Evolutionary conservation across 2,797 vertebrate species (phyloP), one percentile per base, ranked within the genome.

Genomic region (Galagoides demidoff): DNA sequence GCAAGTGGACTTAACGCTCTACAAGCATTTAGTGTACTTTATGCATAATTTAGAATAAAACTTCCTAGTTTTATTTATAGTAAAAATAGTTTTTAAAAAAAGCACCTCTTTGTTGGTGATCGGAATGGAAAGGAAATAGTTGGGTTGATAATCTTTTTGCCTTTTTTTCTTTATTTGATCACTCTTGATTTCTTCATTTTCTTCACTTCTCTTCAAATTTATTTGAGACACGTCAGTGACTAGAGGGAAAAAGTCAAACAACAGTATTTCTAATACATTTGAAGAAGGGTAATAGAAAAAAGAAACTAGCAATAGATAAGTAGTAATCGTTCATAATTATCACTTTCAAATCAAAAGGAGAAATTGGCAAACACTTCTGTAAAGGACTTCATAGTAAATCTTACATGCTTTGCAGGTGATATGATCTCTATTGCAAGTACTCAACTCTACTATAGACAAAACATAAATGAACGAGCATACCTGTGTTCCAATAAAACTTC

Each of bases 41-140:
- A 89, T 88, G 83, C n/a, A 70, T 34, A 77, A 37, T 63, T 92
- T 64, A 95, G 14, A 95, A 71, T 81, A 97, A 91, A 96, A 57
- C 39, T 39, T 78, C 19, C 45, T 23, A 68, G n/a, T 52, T 14
- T 52, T 52, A 52, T 52, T 16, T 52, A 52, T 52, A 52, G 16
- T 25, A 90, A 96, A 52, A 96, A 81, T 11, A 81, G 11, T 63
- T 82, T 11, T 91, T 31, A 49, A 73, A 93, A 90, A 19, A 85
- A 43, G 90, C 52, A 99, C 99, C 99, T 99, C 97, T 97, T 98
- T 97, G 97, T 99, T 99, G 82, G 99, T 99, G 98, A 99, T 99
- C 22, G 99, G 99, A 97, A 99, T 98, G 8, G 99, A 99, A 19
- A 99, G 94, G 96, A 99, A 99, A 97, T 99, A 99, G 98, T 99